Evolutionary conservation across 1,140 invertebrate species (phyloP).

Genomic region (Trachymyrmex septentrionalis): DNA sequence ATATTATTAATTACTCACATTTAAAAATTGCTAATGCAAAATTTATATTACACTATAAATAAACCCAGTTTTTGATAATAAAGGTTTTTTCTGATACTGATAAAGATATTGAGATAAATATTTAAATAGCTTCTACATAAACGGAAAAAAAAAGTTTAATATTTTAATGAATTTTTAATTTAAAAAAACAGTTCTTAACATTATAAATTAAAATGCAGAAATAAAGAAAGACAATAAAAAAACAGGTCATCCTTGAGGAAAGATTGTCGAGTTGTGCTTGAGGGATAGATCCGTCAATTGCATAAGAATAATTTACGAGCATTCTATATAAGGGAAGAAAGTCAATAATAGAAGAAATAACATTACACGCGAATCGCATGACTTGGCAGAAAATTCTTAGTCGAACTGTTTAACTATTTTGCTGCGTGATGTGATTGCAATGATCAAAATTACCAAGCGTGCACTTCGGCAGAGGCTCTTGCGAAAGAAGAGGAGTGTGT

Average conservation of each 20-base stretch:
- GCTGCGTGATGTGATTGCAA: background rate
- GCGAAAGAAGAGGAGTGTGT: slow-evolving; percentile 91
- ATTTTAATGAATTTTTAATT: slow-evolving; percentile 9
- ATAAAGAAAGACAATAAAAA: background rate
- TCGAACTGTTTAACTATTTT: background rate
- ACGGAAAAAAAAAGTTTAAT: background rate
- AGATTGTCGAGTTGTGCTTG: background rate
- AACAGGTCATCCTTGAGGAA: background rate
- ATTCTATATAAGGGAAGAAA: slow-evolving; percentile 29
- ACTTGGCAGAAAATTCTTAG: background rate
- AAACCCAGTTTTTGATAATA: background rate
- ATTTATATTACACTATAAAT: slow-evolving; percentile 9
- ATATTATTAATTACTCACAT: background rate
- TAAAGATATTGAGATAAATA: background rate
- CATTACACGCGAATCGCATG: slow-evolving; percentile 14
- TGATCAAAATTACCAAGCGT: slow-evolving; percentile 87
- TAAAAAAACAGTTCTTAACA: background rate
- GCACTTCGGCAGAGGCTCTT: slow-evolving; percentile 94
- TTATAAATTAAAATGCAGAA: background rate
- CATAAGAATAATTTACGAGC: slow-evolving; percentile 32
- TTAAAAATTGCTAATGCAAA: background rate
- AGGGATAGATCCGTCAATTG: background rate
- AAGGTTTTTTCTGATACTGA: background rate
- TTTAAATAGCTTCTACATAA: background rate
- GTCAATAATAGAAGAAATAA: slow-evolving; percentile 32